Conservation (phyloP, 2,888 invertebrate species). For the Rhabditoides inermis region DNA sequence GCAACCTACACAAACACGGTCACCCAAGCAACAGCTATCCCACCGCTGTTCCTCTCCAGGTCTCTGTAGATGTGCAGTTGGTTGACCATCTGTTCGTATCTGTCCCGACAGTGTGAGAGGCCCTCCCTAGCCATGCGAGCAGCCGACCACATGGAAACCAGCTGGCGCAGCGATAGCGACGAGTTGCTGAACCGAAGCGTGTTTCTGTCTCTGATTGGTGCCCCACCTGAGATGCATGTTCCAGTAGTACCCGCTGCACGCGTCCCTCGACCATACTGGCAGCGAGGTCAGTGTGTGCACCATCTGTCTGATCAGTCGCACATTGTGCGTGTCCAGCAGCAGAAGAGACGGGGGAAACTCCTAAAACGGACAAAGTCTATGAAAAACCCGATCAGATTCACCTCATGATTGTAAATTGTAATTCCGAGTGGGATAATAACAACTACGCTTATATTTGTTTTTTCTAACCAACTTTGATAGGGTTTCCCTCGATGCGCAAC, state of each 20-base stretch:
- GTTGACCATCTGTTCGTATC: conserved; percentile 39
- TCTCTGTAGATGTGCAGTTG: conserved; percentile 33
- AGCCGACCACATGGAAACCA: conserved; percentile 26
- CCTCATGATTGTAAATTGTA: no score
- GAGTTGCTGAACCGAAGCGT: not conserved
- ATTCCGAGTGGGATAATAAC: not conserved
- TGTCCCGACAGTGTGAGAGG: conserved; percentile 33
- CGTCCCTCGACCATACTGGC: conserved; percentile 42
- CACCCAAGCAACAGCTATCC: no score
- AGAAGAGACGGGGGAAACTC: conserved; percentile 30
- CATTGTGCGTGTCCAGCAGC: conserved; percentile 26
- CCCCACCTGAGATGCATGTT: conserved; percentile 25
- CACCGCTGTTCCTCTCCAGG: conserved; percentile 28
- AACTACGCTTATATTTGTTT: no score
- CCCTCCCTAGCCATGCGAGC: conserved; percentile 29
- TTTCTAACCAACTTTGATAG: conserved; percentile 16
- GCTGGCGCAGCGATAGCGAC: conserved; percentile 21
- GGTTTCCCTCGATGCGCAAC: conserved; percentile 32
- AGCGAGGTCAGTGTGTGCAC: conserved; percentile 27
- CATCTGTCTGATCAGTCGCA: conserved; percentile 23
- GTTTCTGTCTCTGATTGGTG: not conserved
- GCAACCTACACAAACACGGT: no score
- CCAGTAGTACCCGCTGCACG: conserved; percentile 45
- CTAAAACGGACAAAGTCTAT: conserved; percentile 9
- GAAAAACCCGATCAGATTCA: no score